phyloP scores from a whole-genome alignment of 2,113 vertebrate species.

The Merops nubicus region DNA sequence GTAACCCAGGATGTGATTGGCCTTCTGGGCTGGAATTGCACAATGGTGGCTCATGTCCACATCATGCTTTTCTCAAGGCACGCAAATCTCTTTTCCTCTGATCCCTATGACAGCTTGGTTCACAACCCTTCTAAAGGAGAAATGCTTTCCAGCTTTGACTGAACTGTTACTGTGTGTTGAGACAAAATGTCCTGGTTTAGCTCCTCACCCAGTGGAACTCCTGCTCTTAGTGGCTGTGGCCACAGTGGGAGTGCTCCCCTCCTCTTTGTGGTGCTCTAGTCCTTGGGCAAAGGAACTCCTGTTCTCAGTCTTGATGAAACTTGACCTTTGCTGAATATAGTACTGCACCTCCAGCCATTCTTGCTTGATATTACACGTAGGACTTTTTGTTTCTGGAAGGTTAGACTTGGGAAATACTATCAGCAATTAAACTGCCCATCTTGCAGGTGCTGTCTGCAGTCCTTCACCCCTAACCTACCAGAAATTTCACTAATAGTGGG shows the following conservation, averaged over 20 bases:
- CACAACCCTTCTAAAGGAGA: background rate
- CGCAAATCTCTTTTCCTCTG: background rate
- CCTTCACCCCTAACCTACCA: background rate
- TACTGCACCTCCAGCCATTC: background rate
- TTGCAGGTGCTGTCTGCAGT: background rate
- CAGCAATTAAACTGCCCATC: background rate
- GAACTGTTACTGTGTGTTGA: fast-evolving
- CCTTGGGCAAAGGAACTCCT: background rate
- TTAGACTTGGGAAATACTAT: background rate
- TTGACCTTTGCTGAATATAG: background rate
- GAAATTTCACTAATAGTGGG: background rate
- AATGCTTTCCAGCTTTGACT: background rate
- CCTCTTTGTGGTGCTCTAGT: background rate
- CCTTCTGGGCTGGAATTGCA: no score
- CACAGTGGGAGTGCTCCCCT: fast-evolving
- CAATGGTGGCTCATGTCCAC: no score
- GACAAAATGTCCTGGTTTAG: background rate
- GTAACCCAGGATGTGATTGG: no score
- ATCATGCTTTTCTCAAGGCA: background rate
- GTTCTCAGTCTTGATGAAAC: background rate
- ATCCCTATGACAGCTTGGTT: background rate
- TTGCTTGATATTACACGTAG: fast-evolving
- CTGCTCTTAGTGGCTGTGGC: fast-evolving
- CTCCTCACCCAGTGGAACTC: background rate
- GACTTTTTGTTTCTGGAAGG: background rate